phyloP scores from a whole-genome alignment of 2,797 vertebrate genomes.

The Schizopygopsis pylzovi region DNA sequence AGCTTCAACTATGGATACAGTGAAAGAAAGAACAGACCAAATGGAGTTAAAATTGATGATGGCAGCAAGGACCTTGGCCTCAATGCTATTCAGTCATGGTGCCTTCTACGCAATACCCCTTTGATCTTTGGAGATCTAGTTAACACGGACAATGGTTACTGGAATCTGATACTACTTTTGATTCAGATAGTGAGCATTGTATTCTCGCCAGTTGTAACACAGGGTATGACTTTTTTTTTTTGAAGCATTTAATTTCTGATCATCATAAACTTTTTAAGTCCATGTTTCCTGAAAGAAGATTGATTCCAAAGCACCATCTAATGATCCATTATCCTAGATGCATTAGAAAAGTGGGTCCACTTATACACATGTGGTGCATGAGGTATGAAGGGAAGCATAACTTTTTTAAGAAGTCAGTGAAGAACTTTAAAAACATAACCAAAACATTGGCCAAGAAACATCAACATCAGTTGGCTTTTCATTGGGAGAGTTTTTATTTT shows the following conservation, averaged over 20 bases:
- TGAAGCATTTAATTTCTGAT: not conserved
- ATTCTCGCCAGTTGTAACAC: not conserved
- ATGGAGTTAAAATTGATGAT: constrained; percentile 3
- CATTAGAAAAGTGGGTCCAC: constrained; percentile 53
- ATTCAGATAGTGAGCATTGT: not conserved
- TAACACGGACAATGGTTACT: not conserved
- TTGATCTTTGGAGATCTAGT: constrained; percentile 1
- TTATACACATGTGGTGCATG: constrained; percentile 58
- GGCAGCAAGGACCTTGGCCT: not conserved
- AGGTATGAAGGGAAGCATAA: constrained; percentile 55
- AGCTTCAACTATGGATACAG: not conserved
- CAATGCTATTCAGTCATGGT: not conserved
- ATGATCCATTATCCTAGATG: constrained; percentile 49
- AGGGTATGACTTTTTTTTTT: constrained; percentile 1
- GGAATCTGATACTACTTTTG: not conserved
- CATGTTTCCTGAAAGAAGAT: not conserved
- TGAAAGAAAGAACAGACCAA: constrained; percentile 1
- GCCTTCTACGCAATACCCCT: not conserved
- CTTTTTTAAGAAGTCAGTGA: constrained; percentile 46
- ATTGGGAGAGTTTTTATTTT: constrained; percentile 53
- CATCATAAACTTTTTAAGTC: not conserved
- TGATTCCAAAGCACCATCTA: constrained; percentile 1
- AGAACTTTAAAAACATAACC: constrained; percentile 57
- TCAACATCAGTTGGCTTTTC: constrained; percentile 49
- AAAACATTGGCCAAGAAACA: constrained; percentile 55